Percentiles rank a stretch among this genome's conserved stretches.
Evolutionary conservation across 1,140 invertebrate genomes (phyloP).

Genomic region (Formica selysi): DNA sequence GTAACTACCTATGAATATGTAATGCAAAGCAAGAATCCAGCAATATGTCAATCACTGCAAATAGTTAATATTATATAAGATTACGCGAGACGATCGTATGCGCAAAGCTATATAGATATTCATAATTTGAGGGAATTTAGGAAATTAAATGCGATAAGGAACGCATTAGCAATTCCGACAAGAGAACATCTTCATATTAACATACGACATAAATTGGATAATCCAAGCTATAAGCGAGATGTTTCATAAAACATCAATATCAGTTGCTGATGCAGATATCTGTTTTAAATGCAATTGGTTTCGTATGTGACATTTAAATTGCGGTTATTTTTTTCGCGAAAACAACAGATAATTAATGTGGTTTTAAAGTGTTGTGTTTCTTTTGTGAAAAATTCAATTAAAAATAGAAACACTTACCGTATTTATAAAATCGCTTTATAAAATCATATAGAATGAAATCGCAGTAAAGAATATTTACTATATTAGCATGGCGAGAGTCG

Average conservation of each 20-base stretch:
- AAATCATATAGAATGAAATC: constrained; percentile 24
- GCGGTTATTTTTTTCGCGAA: not conserved
- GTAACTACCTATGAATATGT: constrained; percentile 49
- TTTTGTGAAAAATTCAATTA: not conserved
- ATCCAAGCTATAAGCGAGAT: constrained; percentile 8
- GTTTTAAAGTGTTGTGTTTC: not conserved
- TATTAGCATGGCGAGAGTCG: constrained; percentile 15
- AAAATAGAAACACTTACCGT: not conserved
- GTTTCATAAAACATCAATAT: constrained; percentile 45
- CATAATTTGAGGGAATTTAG: constrained; percentile 20
- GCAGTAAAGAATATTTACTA: not conserved
- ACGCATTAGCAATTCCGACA: constrained; percentile 22
- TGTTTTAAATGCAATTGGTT: constrained; percentile 13
- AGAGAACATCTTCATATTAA: constrained; percentile 29
- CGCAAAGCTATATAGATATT: constrained; percentile 33
- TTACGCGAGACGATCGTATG: not conserved
- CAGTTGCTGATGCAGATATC: not conserved
- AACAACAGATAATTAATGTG: constrained; percentile 1
- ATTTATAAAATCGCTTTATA: not conserved
- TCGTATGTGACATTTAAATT: not conserved
- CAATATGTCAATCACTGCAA: constrained; percentile 47
- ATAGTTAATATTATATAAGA: constrained; percentile 54
- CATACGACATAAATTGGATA: constrained; percentile 30
- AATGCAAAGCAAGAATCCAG: constrained; percentile 23
- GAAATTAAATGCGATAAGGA: constrained; percentile 13